Percentiles rank a stretch among this genome's conserved stretches.
phyloP scores from a whole-genome alignment of 2,113 vertebrate species.

The Heterochromis multidens region DNA sequence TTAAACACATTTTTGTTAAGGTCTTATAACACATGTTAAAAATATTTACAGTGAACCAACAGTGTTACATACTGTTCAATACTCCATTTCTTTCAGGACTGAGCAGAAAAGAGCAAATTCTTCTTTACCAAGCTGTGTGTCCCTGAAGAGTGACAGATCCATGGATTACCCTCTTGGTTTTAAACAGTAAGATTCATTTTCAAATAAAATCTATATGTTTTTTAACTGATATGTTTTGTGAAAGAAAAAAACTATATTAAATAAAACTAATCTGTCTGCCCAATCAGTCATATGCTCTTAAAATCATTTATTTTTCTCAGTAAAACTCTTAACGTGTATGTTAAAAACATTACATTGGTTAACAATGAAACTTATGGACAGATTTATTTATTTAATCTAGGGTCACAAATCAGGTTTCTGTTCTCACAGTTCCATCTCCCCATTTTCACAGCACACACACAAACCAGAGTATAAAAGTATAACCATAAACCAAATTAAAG shows the following conservation, averaged over 20 bases:
- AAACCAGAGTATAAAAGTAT: rapidly evolving
- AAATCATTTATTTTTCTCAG: neutral
- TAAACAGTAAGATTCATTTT: neutral
- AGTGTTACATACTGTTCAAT: rapidly evolving
- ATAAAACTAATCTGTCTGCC: too few relatives aligned
- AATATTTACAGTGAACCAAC: rapidly evolving
- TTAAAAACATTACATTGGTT: neutral
- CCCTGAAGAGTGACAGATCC: neutral
- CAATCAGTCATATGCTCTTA: neutral
- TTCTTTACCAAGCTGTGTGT: neutral
- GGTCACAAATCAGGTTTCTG: rapidly evolving
- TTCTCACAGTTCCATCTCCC: neutral
- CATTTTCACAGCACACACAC: neutral
- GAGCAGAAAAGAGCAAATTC: neutral
- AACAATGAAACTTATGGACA: neutral
- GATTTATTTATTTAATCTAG: neutral
- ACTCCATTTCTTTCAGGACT: neutral
- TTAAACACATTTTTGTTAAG: too few relatives aligned
- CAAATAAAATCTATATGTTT: too few relatives aligned
- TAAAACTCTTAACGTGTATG: neutral
- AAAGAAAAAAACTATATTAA: too few relatives aligned
- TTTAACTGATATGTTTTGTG: too few relatives aligned
- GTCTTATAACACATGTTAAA: too few relatives aligned
- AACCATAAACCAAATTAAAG: neutral
- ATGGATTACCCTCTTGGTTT: neutral